Base-by-base conservation (phyloP, 2,888 invertebrate species). In the Microctonus aethiopoides region DNA sequence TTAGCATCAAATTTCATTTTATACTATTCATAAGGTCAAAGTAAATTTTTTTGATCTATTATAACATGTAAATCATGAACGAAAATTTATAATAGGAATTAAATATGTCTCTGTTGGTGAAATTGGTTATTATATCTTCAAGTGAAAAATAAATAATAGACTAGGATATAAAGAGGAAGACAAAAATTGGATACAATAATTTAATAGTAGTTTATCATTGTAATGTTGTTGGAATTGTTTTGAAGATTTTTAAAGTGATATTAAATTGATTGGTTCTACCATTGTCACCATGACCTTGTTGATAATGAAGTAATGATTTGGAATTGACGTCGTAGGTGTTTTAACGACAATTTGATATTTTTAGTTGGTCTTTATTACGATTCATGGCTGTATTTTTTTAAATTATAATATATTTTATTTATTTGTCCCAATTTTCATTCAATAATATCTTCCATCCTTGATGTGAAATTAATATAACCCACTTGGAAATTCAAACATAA, bases 401-500 rank as follows among this genome's bases (percentile, higher is more conserved):
- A 1, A 9, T 36, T 36, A 36, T 36, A 36, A 24, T 10, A 2
- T 13, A 1, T 5, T 46, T 4, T 46, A 16, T 9, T n/a, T 7
- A 10, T 52, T 10, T 24, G 13, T 24, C 22, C 24, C 10, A 24
- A 11, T 24, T 54, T 5, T 24, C 24, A 9, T 52, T 36, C 20
- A 36, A 20, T 22, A 22, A 20, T 6, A 39, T 24, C n/a, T 41
- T 41, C 24, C 11, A 16, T 22, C 41, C 24, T 24, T 34, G 20
- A 34, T 41, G 10, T 24, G 13, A 26, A 61, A 41, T 39, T 39
- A n/a, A 24, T 39, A 24, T 39, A 24, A 36, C n/a, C 36, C 39
- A 13, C 41, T 61, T 39, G 61, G 39, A 61, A 61, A 61, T 61
- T 41, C 9, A n/a, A 24, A 24, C 61, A 29, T 26, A 61, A 61